Percentiles rank a stretch among this genome's conserved stretches.
phyloP scores from a whole-genome alignment of 2,888 invertebrate species.

The Tupiocoris notatus region DNA sequence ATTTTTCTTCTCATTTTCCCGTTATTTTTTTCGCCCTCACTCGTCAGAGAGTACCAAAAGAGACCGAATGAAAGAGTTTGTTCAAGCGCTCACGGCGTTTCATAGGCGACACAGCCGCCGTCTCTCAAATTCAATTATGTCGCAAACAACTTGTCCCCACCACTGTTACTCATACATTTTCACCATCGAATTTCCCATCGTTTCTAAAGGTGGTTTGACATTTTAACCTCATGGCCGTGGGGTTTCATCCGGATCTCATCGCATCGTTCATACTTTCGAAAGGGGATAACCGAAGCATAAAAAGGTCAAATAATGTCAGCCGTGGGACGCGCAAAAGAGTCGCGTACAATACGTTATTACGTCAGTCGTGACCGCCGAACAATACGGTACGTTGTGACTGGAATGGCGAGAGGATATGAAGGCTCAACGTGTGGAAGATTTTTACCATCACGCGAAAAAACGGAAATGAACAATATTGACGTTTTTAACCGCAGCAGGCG shows the following conservation, averaged over 20 bases:
- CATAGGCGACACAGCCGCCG: neutral
- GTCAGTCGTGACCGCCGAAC: constrained; percentile 9
- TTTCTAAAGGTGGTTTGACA: constrained; percentile 26
- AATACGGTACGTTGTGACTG: neutral
- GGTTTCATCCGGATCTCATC: neutral
- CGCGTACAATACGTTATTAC: neutral
- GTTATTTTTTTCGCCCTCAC: neutral
- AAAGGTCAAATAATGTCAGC: constrained; percentile 39
- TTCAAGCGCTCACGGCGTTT: constrained; percentile 10
- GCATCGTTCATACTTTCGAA: constrained; percentile 1
- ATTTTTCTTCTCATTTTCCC: neutral
- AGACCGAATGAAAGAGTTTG: constrained; percentile 9
- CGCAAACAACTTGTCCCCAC: constrained; percentile 25
- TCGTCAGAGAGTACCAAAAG: constrained; percentile 1
- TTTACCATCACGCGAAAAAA: no score
- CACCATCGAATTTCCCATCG: constrained; percentile 10
- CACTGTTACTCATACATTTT: neutral
- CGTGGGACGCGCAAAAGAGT: neutral
- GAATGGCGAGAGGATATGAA: neutral
- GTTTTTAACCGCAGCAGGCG: no score
- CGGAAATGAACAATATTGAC: no score
- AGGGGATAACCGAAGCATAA: constrained; percentile 32
- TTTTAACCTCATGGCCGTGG: constrained; percentile 16
- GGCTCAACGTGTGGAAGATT: no score
- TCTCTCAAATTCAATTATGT: constrained; percentile 39